Evolutionary conservation across 1,140 invertebrate genomes (phyloP).

Genomic region (Nixonia krombeini): DNA sequence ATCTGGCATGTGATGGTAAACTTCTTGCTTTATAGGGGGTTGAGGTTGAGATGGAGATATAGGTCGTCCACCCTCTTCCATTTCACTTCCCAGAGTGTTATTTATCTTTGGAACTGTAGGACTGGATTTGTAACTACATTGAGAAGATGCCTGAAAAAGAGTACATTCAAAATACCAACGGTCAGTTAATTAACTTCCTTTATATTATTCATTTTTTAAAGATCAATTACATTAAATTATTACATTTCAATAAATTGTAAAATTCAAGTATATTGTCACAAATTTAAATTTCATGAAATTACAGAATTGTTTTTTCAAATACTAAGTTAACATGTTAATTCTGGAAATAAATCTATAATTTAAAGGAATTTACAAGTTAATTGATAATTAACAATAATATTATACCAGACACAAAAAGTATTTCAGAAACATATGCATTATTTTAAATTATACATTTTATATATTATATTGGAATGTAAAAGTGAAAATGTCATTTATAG

Average conservation of each 20-base stretch:
- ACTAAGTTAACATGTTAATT: too few relatives aligned
- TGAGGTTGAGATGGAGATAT: slow-evolving; percentile 73
- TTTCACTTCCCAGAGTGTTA: slow-evolving; percentile 75
- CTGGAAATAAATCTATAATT: too few relatives aligned
- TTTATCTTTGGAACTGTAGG: slow-evolving; percentile 77
- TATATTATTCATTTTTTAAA: background rate
- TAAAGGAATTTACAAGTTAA: too few relatives aligned
- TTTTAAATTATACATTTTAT: too few relatives aligned
- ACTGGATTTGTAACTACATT: slow-evolving; percentile 77
- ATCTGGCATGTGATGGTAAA: slow-evolving; percentile 70
- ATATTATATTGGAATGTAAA: too few relatives aligned
- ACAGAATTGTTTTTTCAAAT: too few relatives aligned
- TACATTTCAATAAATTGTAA: slow-evolving; percentile 3
- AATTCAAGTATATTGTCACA: background rate
- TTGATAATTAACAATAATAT: too few relatives aligned
- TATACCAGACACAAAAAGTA: too few relatives aligned
- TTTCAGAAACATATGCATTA: too few relatives aligned
- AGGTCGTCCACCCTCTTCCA: slow-evolving; percentile 73
- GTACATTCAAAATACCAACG: slow-evolving; percentile 14
- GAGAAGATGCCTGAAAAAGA: slow-evolving; percentile 73
- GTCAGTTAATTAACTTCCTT: background rate
- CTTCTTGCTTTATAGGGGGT: slow-evolving; percentile 77
- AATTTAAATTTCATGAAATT: too few relatives aligned
- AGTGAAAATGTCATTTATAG: too few relatives aligned
- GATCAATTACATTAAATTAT: background rate